Percentiles rank a stretch among this genome's conserved stretches.
phyloP scores from a whole-genome alignment of 2,113 vertebrate species.

The Jaculus jaculus region DNA sequence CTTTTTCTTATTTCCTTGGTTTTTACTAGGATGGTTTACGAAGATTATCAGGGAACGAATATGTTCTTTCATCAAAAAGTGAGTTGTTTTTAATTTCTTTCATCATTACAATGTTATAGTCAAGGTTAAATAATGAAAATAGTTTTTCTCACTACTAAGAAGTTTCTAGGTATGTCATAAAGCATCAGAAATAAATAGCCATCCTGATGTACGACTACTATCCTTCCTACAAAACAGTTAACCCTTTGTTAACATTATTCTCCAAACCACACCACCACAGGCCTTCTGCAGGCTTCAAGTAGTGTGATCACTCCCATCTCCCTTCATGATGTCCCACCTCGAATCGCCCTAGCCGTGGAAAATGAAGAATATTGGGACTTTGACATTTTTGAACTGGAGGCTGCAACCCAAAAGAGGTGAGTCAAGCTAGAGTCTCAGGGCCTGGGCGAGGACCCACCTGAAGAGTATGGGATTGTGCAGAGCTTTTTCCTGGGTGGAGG shows the following conservation, averaged over 20 bases:
- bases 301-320: constrained; percentile 88
- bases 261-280: constrained; percentile 78
- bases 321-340: constrained; percentile 92
- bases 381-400: constrained; percentile 95
- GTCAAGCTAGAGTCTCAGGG: constrained; percentile 21
- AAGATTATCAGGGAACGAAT: constrained; percentile 95
- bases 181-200: background rate
- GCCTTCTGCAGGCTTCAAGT: constrained; percentile 88
- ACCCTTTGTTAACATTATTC: accelerated
- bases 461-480: too few species aligned
- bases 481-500: background rate
- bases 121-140: background rate
- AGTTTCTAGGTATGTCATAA: background rate
- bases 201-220: background rate
- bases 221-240: background rate
- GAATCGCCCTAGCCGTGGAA: constrained; percentile 94
- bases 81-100: constrained; percentile 80
- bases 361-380: constrained; percentile 97
- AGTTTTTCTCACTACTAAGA: background rate
- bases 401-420: constrained; percentile 94
- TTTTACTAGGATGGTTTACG: constrained; percentile 93
- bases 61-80: constrained; percentile 94
- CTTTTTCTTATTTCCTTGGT: constrained; percentile 53
- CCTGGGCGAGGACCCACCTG: accelerated
- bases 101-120: background rate